Evolutionary conservation across 1,140 invertebrate genomes (phyloP).

Genomic region (Danaus plexippus): DNA sequence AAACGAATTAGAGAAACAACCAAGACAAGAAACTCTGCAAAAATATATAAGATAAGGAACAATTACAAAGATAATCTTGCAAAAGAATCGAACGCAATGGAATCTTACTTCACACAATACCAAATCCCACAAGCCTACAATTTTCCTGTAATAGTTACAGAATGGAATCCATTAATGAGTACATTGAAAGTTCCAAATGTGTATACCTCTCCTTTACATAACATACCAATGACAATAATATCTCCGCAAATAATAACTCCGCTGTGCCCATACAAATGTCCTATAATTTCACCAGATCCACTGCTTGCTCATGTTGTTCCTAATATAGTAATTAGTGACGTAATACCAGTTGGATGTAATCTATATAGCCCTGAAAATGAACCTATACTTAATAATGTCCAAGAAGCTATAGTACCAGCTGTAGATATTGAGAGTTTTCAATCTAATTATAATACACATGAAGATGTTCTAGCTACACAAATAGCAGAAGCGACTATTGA

Average conservation of each 20-base stretch:
- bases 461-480: slow-evolving; percentile 1
- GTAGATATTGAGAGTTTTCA: slow-evolving; percentile 3
- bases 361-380: slow-evolving; percentile 6
- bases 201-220: slow-evolving; percentile 13
- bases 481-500: slow-evolving; percentile 3
- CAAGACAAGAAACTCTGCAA: too few relatives aligned
- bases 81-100: slow-evolving; percentile 18
- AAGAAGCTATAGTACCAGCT: slow-evolving; percentile 2
- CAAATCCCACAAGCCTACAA: slow-evolving; percentile 17
- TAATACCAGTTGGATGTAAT: slow-evolving; percentile 8
- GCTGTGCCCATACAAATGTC: slow-evolving; percentile 23
- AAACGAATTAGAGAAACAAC: too few relatives aligned
- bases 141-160: slow-evolving; percentile 18
- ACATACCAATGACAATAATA: slow-evolving; percentile 21
- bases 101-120: slow-evolving; percentile 22
- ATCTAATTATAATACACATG: slow-evolving; percentile 6
- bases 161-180: slow-evolving; percentile 23
- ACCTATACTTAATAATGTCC: slow-evolving; percentile 9
- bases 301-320: slow-evolving; percentile 15
- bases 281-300: slow-evolving; percentile 12
- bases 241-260: slow-evolving; percentile 21
- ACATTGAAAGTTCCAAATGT: slow-evolving; percentile 14
- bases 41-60: too few relatives aligned
- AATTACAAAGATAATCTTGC: too few relatives aligned
- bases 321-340: slow-evolving; percentile 11